A percentile compares a stretch with the other conserved stretches of the same genome.
phyloP scores from a whole-genome alignment of 2,113 vertebrate species.

The Microcebus griseorufus region DNA sequence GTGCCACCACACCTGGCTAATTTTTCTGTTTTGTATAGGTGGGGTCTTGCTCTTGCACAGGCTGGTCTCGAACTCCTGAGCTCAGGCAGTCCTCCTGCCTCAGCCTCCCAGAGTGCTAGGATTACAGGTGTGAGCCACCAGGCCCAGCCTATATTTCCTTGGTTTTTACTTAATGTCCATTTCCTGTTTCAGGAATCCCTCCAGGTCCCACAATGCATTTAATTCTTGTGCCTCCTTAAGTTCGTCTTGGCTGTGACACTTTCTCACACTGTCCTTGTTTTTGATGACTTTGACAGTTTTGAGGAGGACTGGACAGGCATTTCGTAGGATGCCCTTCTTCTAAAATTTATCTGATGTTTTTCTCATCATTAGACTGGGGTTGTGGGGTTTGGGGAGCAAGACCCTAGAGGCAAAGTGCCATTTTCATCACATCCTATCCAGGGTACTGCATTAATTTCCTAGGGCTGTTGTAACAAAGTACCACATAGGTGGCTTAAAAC shows the following conservation, averaged over 20 bases:
- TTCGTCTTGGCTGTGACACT: too few species aligned
- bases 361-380: neutral
- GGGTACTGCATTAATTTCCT: neutral
- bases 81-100: neutral
- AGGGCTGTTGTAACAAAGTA: neutral
- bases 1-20: neutral
- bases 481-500: neutral
- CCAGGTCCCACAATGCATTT: too few species aligned
- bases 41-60: neutral
- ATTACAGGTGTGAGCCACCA: neutral
- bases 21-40: neutral
- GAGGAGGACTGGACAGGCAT: neutral
- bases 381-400: neutral
- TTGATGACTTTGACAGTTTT: neutral
- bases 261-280: too few species aligned
- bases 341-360: neutral
- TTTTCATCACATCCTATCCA: neutral
- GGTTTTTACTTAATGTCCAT: too few species aligned
- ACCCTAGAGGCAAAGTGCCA: neutral
- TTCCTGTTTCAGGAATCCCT: too few species aligned
- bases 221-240: too few species aligned
- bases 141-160: too few species aligned
- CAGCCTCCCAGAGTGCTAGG: neutral
- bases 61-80: neutral
- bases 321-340: neutral